A percentile compares a stretch with the other conserved stretches of the same genome.
Evolutionary conservation across 2,797 vertebrate species (phyloP).

Genomic region (Rachycentron canadum): DNA sequence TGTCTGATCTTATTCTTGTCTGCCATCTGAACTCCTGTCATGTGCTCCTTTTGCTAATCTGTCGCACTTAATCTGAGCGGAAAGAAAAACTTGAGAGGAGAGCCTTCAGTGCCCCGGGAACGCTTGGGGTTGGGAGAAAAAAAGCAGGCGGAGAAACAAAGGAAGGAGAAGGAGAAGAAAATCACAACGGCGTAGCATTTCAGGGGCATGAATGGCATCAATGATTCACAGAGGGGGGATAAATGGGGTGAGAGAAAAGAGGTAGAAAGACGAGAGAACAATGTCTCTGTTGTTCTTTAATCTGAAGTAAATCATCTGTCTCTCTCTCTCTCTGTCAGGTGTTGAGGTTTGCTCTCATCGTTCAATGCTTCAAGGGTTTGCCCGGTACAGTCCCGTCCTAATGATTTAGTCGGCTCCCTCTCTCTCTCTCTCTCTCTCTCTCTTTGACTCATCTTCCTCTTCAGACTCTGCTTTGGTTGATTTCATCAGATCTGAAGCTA

Average conservation of each 20-base stretch:
- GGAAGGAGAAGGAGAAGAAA: conserved; percentile 69
- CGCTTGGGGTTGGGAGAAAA: conserved; percentile 62
- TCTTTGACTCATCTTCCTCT: conserved; percentile 50
- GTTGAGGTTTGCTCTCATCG: conserved; percentile 70
- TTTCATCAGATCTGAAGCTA: conserved; percentile 4
- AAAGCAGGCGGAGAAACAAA: conserved; percentile 69
- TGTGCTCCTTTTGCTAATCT: conserved; percentile 86
- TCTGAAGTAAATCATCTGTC: conserved; percentile 81
- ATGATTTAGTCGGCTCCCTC: conserved; percentile 61
- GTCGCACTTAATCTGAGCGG: conserved; percentile 85
- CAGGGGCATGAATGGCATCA: conserved; percentile 81
- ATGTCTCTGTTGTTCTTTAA: conserved; percentile 81
- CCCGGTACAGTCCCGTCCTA: conserved; percentile 61
- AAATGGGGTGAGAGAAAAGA: conserved; percentile 70
- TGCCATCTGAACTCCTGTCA: conserved; percentile 85
- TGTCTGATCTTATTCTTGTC: conserved; percentile 87
- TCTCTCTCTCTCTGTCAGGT: conserved; percentile 77
- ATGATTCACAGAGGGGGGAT: conserved; percentile 79
- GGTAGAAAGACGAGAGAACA: conserved; percentile 81
- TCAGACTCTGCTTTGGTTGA: conserved; percentile 3
- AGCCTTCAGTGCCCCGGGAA: conserved; percentile 73
- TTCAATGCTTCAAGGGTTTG: conserved; percentile 68
- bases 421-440: no score
- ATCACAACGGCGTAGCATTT: conserved; percentile 78
- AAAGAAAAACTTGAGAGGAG: conserved; percentile 79